phyloP scores from a whole-genome alignment of 2,888 invertebrate species.

The Uloborus plumipes region DNA sequence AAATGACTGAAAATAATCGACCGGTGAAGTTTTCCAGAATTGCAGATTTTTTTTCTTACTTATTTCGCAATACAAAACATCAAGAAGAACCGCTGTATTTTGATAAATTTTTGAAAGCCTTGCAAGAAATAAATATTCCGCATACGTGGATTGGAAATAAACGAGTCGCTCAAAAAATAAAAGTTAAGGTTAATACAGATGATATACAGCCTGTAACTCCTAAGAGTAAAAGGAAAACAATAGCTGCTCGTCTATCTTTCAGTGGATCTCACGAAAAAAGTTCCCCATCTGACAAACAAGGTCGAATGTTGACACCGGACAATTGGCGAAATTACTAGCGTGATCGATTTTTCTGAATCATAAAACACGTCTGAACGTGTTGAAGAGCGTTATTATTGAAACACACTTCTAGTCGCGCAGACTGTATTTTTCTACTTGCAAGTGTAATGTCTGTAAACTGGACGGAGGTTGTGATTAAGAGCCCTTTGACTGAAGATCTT shows the following conservation, averaged over 20 bases:
- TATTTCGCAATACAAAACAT: slow-evolving; percentile 17
- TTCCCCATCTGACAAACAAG: no score
- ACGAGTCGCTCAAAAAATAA: not conserved
- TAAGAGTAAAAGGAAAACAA: no score
- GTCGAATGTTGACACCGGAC: no score
- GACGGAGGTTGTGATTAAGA: not conserved
- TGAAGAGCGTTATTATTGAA: no score
- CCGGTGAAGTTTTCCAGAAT: slow-evolving; percentile 5
- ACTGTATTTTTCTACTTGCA: no score
- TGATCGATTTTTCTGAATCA: no score
- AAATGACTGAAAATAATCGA: not conserved
- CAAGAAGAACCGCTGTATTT: not conserved
- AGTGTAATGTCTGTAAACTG: not conserved
- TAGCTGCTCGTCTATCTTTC: no score
- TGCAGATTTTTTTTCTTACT: slow-evolving; percentile 15
- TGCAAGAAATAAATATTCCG: slow-evolving; percentile 19
- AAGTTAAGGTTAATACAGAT: no score
- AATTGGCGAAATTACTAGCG: no score
- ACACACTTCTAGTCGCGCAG: no score
- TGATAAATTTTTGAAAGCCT: slow-evolving; percentile 17
- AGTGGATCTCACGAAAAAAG: no score
- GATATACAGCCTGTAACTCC: not conserved
- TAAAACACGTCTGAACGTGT: no score
- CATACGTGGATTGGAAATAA: slow-evolving; percentile 4
- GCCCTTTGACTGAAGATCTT: not conserved